Base-by-base conservation (phyloP, 2,888 invertebrate species). In the Volucella inflata region DNA sequence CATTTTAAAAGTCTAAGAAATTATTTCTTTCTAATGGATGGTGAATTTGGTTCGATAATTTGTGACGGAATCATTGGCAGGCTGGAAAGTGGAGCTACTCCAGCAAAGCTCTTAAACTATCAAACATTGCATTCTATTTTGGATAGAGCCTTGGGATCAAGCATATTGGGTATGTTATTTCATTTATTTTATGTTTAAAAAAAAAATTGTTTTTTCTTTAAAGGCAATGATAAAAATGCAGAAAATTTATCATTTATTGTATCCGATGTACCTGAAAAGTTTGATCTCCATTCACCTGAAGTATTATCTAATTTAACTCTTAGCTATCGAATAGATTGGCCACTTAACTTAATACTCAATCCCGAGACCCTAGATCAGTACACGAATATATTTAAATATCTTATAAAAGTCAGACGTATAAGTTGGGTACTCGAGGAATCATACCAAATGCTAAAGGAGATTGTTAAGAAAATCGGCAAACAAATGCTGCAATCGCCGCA, bases 11-110 rank as follows among this genome's bases (percentile, higher is more conserved):
- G 95, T 90, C 91, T 97, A n/a, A 94, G 96, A 57, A 95, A 95
- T 89, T 96, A 95, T 88, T 97, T 95, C 90, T 96, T 97, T 88
- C 90, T 96, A 30, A 93, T 96, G 93, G 96, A 97, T 88, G 96
- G 96, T 0, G 96, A 96, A 91, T 97, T 96, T 90, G 95, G 95
- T 0, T 94, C 94, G 42, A 94, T 94, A 87, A 94, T 97, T 14
- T 96, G 95, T 44, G 94, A 94, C 64, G 95, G 95, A 87, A 91
- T 97, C 77, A 96, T 96, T 87, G 93, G 93, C 0, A 94, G 94
- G 84, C 90, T 96, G 65, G 94, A 95, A 71, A 93, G 93, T n/a
- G 95, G 94, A 0, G 91, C 94, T 38, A 93, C 93, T 88, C 96
- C 96, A 0, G 93, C 93, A 12, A 95, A 96, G 88, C 89, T 96